A percentile compares a stretch with the other conserved stretches of the same genome.
Conservation (phyloP, 1,140 invertebrate genomes). For the Magallana angulata region DNA sequence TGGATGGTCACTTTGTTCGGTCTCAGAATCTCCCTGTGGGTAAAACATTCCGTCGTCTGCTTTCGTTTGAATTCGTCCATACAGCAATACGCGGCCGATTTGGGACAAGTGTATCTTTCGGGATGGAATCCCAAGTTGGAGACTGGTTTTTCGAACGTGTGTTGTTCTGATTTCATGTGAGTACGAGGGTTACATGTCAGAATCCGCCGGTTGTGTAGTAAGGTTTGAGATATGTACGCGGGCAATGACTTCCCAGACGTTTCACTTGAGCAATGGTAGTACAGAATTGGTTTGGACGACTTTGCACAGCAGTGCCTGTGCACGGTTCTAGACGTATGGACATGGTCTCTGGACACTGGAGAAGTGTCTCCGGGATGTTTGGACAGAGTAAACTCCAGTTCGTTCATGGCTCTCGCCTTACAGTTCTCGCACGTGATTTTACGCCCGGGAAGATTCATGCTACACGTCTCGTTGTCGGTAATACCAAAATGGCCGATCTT, state of each 20-base stretch:
- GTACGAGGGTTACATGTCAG: not conserved
- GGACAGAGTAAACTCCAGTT: not conserved
- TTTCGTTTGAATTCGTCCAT: not conserved
- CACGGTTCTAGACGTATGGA: slow-evolving; percentile 1
- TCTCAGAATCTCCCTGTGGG: not conserved
- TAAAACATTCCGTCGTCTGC: not conserved
- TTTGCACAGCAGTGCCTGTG: slow-evolving; percentile 28
- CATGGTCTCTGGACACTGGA: not conserved
- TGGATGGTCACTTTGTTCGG: slow-evolving; percentile 5
- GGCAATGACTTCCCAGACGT: not conserved
- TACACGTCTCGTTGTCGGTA: not conserved
- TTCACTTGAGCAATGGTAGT: slow-evolving; percentile 20
- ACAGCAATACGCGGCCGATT: not conserved
- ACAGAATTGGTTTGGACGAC: not conserved
- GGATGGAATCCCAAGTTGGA: slow-evolving; percentile 13
- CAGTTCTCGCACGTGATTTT: slow-evolving; percentile 9
- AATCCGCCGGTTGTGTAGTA: slow-evolving; percentile 13
- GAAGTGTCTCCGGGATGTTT: not conserved
- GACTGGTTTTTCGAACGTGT: not conserved
- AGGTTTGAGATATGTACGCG: slow-evolving; percentile 2
- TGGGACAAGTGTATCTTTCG: not conserved
- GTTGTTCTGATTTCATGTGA: not conserved
- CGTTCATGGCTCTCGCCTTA: not conserved
- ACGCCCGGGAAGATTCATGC: not conserved
- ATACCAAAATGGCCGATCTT: not conserved